Percentiles rank a stretch among this genome's conserved stretches.
Evolutionary conservation across 2,888 invertebrate species (phyloP).

Genomic region (Phragmatobia fuliginosa): DNA sequence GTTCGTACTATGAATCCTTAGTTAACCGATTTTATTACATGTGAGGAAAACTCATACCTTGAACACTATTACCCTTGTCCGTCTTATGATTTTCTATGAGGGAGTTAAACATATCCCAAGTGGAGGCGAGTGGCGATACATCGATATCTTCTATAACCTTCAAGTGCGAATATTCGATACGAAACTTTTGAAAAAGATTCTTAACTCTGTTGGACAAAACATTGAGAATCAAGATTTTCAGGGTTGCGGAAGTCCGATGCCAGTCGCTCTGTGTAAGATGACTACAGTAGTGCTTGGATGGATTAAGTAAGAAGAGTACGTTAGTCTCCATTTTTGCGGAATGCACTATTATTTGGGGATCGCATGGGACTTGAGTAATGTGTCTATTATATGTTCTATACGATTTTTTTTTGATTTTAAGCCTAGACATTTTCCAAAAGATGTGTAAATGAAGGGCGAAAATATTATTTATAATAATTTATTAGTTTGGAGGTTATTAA

Average conservation of each 20-base stretch:
- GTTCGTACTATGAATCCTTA: too few species aligned
- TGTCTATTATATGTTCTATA: too few species aligned
- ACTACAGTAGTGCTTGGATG: background rate
- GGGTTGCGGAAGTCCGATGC: too few species aligned
- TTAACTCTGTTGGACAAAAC: constrained; percentile 91
- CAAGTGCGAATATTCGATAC: constrained; percentile 96
- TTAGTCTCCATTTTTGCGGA: too few species aligned
- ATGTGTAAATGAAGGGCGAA: too few species aligned
- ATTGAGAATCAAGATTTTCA: constrained; percentile 25
- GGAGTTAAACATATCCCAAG: constrained; percentile 89
- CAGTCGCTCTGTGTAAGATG: too few species aligned
- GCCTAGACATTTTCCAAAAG: background rate
- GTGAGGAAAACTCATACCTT: background rate
- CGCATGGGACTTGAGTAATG: too few species aligned
- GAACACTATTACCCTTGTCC: constrained; percentile 56
- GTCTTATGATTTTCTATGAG: constrained; percentile 88
- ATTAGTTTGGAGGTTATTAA: background rate
- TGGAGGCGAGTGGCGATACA: constrained; percentile 91
- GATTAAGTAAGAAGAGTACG: background rate
- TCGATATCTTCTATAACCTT: constrained; percentile 95
- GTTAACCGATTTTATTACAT: background rate
- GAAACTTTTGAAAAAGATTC: constrained; percentile 94
- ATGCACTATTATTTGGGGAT: too few species aligned
- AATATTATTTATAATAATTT: background rate
- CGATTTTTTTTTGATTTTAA: too few species aligned